These are phyloP conservation scores for Esox lucius DNA, from an alignment of 2,797 vertebrate genomes.

Conservation along the genomic window DNA sequence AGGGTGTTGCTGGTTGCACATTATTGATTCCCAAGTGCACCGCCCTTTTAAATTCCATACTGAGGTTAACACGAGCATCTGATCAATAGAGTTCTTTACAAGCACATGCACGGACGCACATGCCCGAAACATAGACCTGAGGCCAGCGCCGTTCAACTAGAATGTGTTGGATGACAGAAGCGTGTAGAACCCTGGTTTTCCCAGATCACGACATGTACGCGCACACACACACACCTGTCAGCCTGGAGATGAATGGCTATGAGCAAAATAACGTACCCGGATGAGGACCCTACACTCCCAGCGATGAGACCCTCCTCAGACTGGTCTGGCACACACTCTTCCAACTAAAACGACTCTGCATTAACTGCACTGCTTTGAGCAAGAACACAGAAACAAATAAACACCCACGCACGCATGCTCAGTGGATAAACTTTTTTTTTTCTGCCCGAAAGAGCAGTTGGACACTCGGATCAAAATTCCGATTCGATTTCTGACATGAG, in stretches of 20 bases:
- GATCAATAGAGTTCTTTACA: neutral
- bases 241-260: neutral
- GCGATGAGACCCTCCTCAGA: no score
- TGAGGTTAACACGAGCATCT: neutral
- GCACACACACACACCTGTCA: neutral
- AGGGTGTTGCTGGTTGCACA: neutral
- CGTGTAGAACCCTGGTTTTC: neutral
- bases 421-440: neutral
- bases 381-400: neutral
- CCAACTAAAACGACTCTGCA: neutral
- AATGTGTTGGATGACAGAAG: neutral
- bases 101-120: neutral
- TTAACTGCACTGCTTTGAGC: neutral
- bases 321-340: neutral
- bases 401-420: neutral
- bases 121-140: neutral
- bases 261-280: neutral
- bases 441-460: neutral
- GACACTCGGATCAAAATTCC: neutral
- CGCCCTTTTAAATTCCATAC: neutral
- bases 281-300: no score
- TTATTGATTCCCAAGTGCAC: neutral
- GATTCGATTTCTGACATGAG: neutral
- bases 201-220: neutral
- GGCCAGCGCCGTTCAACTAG: neutral